phyloP scores from a whole-genome alignment of 2,888 invertebrate genomes.

The Amorpha juglandis region DNA sequence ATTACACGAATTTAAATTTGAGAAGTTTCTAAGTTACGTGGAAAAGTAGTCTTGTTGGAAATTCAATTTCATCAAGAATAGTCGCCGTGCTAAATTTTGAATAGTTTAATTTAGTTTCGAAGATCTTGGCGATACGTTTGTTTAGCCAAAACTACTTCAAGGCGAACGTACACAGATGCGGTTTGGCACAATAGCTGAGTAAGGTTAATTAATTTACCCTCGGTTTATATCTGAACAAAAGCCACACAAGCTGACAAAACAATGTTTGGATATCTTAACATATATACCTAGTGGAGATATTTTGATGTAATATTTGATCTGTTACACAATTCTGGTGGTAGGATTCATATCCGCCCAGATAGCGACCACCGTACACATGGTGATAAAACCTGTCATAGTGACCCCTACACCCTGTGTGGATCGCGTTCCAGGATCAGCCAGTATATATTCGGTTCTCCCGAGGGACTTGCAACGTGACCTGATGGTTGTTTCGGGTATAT shows the following conservation, averaged over 20 bases:
- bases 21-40: background rate
- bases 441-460: too few species aligned
- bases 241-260: slow-evolving; percentile 4
- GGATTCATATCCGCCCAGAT: too few species aligned
- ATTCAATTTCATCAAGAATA: slow-evolving; percentile 6
- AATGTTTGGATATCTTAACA: slow-evolving; percentile 7
- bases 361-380: too few species aligned
- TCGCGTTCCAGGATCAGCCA: too few species aligned
- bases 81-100: background rate
- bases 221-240: background rate
- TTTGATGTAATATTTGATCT: background rate
- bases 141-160: background rate
- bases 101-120: slow-evolving; percentile 10
- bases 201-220: background rate
- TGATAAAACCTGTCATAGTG: too few species aligned
- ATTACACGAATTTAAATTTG: slow-evolving; percentile 4
- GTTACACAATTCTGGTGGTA: background rate
- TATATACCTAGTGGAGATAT: background rate
- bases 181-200: background rate
- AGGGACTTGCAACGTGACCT: too few species aligned
- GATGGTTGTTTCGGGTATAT: too few species aligned
- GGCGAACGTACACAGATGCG: background rate
- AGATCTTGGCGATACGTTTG: slow-evolving; percentile 1
- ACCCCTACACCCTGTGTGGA: too few species aligned
- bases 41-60: background rate